Evolutionary conservation across 2,797 vertebrate genomes (phyloP), one percentile per base, ranked within the genome.

Genomic region (Acomys russatus): DNA sequence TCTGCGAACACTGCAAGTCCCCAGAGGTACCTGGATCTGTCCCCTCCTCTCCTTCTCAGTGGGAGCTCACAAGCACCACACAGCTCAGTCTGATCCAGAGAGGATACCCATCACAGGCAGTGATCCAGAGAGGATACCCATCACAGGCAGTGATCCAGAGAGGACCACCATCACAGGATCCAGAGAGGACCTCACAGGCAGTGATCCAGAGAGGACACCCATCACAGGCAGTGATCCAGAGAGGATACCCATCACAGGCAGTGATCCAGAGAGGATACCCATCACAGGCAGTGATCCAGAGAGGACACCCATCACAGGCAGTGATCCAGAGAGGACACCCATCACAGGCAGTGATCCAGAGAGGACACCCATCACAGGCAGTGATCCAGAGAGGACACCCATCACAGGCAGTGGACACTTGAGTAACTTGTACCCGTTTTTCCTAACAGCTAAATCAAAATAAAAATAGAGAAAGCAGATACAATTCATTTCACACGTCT

Each of bases 31-130:
- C 20, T 1, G 2, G 0, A 6, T 38, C 56, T 71, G 49, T 14
- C 22, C 4, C 6, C 18, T 51, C n/a, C 17, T 83, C n/a, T 63
- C 33, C 30, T 64, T 5, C 30, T 68, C 17, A 15, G 23, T 35
- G 11, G 20, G 66, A 33, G 10, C 63, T 22, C 63, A 68, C 28
- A 66, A 35, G 10, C 71, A 89, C 2, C 20, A 7, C 3, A 63
- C 12, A 23, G 25, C 0, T 4, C 63, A 12, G 28, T 22, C 22
- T 1, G 3, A 4, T 9, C 28, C 15, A 76, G 22, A 80, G 3
- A 22, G 11, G 64, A 22, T 28, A 61, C 0, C 0, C 14, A 11
- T 66, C 15, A n/a, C n/a, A n/a, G n/a, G n/a, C n/a, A n/a, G n/a
- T n/a, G n/a, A n/a, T n/a, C n/a, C n/a, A n/a, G n/a, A n/a, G n/a